These are phyloP conservation scores for Drosophila bifasciata DNA, from an alignment of 1,140 invertebrate genomes.

Conservation along the genomic window DNA sequence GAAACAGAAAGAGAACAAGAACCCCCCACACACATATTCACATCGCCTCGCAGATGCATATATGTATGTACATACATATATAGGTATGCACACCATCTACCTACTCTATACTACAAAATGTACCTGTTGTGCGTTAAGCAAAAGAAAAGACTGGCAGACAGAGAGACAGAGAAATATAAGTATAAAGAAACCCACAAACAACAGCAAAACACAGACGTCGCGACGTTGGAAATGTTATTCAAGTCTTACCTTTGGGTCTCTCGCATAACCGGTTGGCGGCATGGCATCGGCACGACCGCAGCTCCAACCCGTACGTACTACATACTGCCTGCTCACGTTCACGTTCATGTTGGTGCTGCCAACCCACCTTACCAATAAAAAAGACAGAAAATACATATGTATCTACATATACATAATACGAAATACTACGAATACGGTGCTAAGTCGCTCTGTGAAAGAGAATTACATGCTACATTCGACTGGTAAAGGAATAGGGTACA, in stretches of 20 bases:
- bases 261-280: conserved; percentile 47
- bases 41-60: conserved; percentile 27
- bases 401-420: conserved; percentile 13
- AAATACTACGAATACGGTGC: conserved; percentile 18
- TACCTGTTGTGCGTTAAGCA: conserved; percentile 59
- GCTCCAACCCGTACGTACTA: too few relatives aligned
- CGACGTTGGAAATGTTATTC: conserved; percentile 52
- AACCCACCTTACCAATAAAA: conserved; percentile 43
- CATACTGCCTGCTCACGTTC: too few relatives aligned
- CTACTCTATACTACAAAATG: conserved; percentile 44
- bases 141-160: conserved; percentile 40
- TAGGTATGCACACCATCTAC: conserved; percentile 20
- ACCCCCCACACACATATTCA: conserved; percentile 28
- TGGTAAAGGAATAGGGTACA: too few relatives aligned
- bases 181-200: conserved; percentile 24
- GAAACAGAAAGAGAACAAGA: conserved; percentile 6
- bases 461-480: background rate
- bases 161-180: conserved; percentile 29
- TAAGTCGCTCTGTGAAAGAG: background rate
- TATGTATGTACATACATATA: conserved; percentile 17
- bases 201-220: conserved; percentile 14
- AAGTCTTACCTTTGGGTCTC: conserved; percentile 53
- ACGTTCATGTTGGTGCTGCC: conserved; percentile 59
- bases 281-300: too few relatives aligned
- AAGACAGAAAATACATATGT: conserved; percentile 8